Base-by-base conservation (phyloP, 1,140 invertebrate genomes). In the Drosophila funebris region DNA sequence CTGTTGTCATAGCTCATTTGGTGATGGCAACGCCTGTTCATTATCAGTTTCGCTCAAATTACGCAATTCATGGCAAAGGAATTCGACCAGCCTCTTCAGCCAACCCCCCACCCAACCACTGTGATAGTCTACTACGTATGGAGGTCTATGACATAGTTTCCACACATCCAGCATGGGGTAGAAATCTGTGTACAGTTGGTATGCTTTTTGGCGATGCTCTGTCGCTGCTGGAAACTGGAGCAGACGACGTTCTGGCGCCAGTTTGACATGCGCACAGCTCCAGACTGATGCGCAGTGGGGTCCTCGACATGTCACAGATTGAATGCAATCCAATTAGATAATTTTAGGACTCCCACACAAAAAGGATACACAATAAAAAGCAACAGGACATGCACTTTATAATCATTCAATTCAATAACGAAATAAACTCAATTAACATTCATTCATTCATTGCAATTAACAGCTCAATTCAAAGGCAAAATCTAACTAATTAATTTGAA, bases 221-320 rank as follows among this genome's bases (percentile, higher is more conserved):
- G 68, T 53, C 64, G 52, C 56, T 57, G 44, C 54, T 39, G 76
- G 50, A 89, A 88, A 84, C 76, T 88, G 84, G 83, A 88, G 79
- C 83, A 88, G 83, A 64, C 83, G 83, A 22, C 84, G 67, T 79
- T 71, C 53, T 83, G 83, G 83, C 83, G 83, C 84, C 83, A 88
- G 64, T 77, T 61, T 68, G 84, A 88, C 83, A 88, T 88, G 83
- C 83, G 83, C 83, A 88, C 0, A 58, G 27, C 22, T 63, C 11
- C 33, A 22, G 13, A 33, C 39, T 31, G 48, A 27, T 70, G 70
- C 64, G 74, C 52, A 85, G 27, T 68, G 33, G 67, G 68, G 71
- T 64, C 39, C 56, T 22, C 36, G 36, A 43, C n/a, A 29, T 43
- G 13, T 16, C 29, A 56, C 53, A 8, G 11, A 31, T 22, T 56